Base-by-base conservation (phyloP, 30 jellyfish, hydroid and myxozoan species). In the Nemopilema nomurai region DNA sequence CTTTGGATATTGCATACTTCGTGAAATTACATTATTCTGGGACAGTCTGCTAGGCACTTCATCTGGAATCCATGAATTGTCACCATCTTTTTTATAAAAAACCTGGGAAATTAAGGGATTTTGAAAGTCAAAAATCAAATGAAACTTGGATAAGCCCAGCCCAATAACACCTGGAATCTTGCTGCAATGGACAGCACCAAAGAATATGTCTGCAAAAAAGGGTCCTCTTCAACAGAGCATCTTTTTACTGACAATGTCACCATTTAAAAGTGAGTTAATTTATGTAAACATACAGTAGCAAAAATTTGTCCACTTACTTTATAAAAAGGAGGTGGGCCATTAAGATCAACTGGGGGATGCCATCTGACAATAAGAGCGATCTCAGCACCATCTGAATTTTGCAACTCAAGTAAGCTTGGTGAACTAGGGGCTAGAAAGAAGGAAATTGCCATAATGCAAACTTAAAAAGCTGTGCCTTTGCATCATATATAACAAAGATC, bases 251-350 rank as follows among this genome's bases (percentile, higher is more conserved):
- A n/a, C n/a, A n/a, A n/a, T n/a, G n/a, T n/a, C n/a, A n/a, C n/a
- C n/a, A n/a, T n/a, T n/a, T n/a, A n/a, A 41, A 41, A 41, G 13
- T 41, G 57, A 41, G 13, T 41, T 41, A 41, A 41, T 41, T 41
- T n/a, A n/a, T n/a, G n/a, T n/a, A n/a, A n/a, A n/a, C n/a, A n/a
- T n/a, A n/a, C n/a, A n/a, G n/a, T n/a, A n/a, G n/a, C 57, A 41
- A 41, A 41, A 41, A 41, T 41, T 41, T 41, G 57, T 41, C 9
- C 57, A 69, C 88, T 26, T 51, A 87, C 96, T 80, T 50, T 79
- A 68, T 87, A 87, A 4, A 83, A 67, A 4, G 80, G 91, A 27
- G 62, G 64, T 23, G 89, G 92, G 18, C 91, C 91, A 51, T 89
- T 89, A 0, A 64, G 4, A 24, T 8, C 49, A 27, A 28, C 22